phyloP scores from a whole-genome alignment of 2,113 vertebrate species.

The Chiloscyllium plagiosum region DNA sequence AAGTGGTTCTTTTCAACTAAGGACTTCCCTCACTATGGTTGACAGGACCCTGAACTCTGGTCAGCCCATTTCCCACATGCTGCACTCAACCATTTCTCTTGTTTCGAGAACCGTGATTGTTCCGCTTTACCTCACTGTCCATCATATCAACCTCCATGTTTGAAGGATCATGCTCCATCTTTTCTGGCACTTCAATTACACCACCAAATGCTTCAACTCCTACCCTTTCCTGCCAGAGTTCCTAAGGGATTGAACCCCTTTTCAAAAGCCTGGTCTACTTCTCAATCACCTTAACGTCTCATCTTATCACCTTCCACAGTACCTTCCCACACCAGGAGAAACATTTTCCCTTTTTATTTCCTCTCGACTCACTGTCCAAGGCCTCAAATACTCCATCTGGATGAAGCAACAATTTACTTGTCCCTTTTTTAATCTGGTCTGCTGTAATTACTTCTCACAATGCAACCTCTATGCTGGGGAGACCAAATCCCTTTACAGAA shows the following conservation, averaged over 20 bases:
- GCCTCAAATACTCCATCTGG: background rate
- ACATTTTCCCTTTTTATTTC: background rate
- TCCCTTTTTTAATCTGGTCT: no score
- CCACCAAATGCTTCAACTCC: no score
- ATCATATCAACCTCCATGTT: background rate
- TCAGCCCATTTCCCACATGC: background rate
- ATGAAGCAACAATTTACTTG: background rate
- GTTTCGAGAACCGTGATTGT: background rate
- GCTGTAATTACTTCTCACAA: no score
- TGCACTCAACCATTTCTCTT: background rate
- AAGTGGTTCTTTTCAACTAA: background rate
- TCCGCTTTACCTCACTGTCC: background rate
- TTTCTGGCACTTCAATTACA: background rate
- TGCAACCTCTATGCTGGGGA: background rate
- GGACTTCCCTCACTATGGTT: background rate
- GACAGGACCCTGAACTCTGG: background rate
- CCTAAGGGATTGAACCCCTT: background rate
- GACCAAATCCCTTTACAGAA: background rate
- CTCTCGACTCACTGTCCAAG: no score
- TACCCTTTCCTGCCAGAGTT: background rate
- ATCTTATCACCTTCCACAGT: background rate
- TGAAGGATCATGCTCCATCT: no score
- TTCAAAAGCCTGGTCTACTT: background rate
- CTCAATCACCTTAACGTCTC: background rate
- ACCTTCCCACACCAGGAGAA: background rate